Base-by-base conservation (phyloP, 1,140 invertebrate species). In the Neodiprion virginianus region DNA sequence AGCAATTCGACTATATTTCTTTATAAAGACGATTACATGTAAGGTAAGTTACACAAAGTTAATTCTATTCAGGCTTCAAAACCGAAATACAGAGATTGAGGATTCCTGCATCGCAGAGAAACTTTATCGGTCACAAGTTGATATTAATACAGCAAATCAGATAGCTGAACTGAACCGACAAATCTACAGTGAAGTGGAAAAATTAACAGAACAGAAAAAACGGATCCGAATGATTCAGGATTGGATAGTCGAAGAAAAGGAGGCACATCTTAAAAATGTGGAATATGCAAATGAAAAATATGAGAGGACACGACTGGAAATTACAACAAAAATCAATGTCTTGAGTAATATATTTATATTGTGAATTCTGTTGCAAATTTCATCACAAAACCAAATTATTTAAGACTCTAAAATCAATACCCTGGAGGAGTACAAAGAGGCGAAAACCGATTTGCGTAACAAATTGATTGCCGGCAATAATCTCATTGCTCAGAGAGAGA, bases 351-450 rank as follows among this genome's bases (percentile, higher is more conserved):
- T 77, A 67, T 17, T 40, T 23, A n/a, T 23, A 12, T 17, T 71
- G 49, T 73, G 76, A 67, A 53, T 69, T 40, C 48, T 23, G 74
- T 49, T 68, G 17, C 65, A 47, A 8, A 61, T 50, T 65, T 72
- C 61, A 2, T n/a, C 21, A 9, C 10, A 48, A 14, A 77, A 28
- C 61, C n/a, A 48, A 65, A 61, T 67, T 68, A 48, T 69, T 78
- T 67, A 67, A 87, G 86, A 77, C 67, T 79, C 81, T 5, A 83
- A 80, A 75, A 82, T 83, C 66, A 86, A 84, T 73, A 72, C 72
- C 40, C 72, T 87, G 40, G 81, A 87, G 73, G 80, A 86, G 75
- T 87, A 79, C 73, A 87, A 85, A 75, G 75, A 69, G 11, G 71
- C 17, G 1, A 77, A 81, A 72, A 12, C 48, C 11, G 11, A 10